A percentile compares a stretch with the other conserved stretches of the same genome.
Evolutionary conservation across 2,888 invertebrate genomes (phyloP).

Genomic region (Teleogryllus oceanicus): DNA sequence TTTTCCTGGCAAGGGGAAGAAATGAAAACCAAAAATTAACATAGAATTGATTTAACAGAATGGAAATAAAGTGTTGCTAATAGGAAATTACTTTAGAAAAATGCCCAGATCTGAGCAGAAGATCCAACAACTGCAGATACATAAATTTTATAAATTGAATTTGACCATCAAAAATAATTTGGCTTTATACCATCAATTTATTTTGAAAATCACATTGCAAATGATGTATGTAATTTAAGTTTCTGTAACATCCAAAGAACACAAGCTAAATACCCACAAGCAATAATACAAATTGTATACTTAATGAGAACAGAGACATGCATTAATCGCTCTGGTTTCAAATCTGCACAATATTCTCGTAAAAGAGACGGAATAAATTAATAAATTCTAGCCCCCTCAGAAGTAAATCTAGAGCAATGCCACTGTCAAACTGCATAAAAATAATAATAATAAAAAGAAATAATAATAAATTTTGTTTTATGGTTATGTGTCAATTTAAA

Average conservation of each 20-base stretch:
- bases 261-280: neutral
- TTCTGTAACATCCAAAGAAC: neutral
- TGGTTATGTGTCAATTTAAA: neutral
- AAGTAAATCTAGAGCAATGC: too few species aligned
- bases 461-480: constrained; percentile 24
- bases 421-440: neutral
- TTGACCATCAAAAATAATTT: neutral
- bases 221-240: neutral
- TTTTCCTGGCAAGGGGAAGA: neutral
- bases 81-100: neutral
- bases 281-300: constrained; percentile 12
- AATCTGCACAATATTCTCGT: neutral
- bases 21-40: constrained; percentile 25
- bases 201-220: neutral
- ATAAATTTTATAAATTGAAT: neutral
- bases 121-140: neutral
- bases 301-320: constrained; percentile 32
- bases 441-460: constrained; percentile 31
- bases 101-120: constrained; percentile 2
- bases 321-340: constrained; percentile 2
- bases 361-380: too few species aligned
- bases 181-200: neutral
- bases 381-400: too few species aligned
- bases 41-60: constrained; percentile 5
- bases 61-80: constrained; percentile 11